Evolutionary conservation across 2,888 invertebrate species (phyloP).

Genomic region (Lysandra bellargus): DNA sequence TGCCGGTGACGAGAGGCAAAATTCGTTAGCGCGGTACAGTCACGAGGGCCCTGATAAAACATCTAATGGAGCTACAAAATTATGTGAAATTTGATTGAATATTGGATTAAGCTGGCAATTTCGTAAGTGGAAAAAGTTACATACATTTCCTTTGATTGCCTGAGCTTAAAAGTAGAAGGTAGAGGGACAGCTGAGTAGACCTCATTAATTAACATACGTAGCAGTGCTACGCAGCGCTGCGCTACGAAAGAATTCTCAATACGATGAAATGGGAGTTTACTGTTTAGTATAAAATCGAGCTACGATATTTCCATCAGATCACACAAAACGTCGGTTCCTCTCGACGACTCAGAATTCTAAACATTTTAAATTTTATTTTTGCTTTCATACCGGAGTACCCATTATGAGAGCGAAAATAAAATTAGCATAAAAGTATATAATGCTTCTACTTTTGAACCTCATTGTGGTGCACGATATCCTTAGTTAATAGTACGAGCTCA

Average conservation of each 20-base stretch:
- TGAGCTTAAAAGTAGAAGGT: background rate
- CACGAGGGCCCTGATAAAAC: constrained; percentile 17
- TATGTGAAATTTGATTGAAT: constrained; percentile 27
- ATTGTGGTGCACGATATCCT: constrained; percentile 8
- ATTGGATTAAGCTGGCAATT: constrained; percentile 18
- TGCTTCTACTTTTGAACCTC: constrained; percentile 6
- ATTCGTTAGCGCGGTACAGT: constrained; percentile 35
- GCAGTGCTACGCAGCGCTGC: background rate
- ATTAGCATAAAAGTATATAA: constrained; percentile 20
- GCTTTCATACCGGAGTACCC: background rate
- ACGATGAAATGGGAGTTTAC: background rate
- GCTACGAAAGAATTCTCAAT: background rate
- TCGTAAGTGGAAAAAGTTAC: constrained; percentile 3
- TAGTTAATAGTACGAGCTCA: constrained; percentile 12
- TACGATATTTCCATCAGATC: background rate
- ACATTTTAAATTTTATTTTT: constrained; percentile 17
- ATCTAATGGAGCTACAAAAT: constrained; percentile 27
- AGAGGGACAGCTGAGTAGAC: background rate
- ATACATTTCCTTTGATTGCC: background rate
- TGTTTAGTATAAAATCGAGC: no score
- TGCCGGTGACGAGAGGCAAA: constrained; percentile 36
- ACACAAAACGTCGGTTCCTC: background rate
- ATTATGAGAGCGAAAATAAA: constrained; percentile 15
- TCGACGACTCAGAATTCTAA: background rate
- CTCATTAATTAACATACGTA: background rate